Conservation (phyloP, 2,888 invertebrate genomes). For the Notodonta dromedarius region DNA sequence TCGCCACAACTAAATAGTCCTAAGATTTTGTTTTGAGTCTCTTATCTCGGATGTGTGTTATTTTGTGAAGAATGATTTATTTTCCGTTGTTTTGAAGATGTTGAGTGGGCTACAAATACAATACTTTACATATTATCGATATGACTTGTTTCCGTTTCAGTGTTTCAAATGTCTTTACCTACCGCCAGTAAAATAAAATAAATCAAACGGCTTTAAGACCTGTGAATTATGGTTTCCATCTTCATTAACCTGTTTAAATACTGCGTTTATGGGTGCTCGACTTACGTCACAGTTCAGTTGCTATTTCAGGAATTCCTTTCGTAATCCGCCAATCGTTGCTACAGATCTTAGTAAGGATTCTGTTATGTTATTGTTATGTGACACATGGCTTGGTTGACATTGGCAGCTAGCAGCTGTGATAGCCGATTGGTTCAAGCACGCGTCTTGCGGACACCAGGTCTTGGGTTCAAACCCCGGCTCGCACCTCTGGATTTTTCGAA, state of each 20-base stretch:
- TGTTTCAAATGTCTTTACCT: background rate
- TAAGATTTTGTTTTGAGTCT: too few species aligned
- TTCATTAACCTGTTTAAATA: conserved; percentile 4
- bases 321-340: background rate
- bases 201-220: background rate
- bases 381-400: too few species aligned
- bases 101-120: too few species aligned
- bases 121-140: background rate
- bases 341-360: background rate
- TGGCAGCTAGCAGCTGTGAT: too few species aligned
- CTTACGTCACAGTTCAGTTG: background rate
- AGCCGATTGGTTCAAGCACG: too few species aligned
- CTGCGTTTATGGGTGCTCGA: background rate
- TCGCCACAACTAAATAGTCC: too few species aligned
- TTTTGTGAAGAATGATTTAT: too few species aligned
- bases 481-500: too few species aligned
- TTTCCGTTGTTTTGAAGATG: too few species aligned
- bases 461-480: too few species aligned
- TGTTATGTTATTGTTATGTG: background rate
- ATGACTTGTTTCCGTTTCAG: background rate
- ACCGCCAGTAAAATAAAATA: conserved; percentile 1
- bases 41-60: too few species aligned
- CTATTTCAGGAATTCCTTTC: conserved; percentile 4
- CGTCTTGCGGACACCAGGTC: too few species aligned
- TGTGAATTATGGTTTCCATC: background rate